Base-by-base conservation (phyloP, 1,140 invertebrate species). In the Paralvinella palmiformis region DNA sequence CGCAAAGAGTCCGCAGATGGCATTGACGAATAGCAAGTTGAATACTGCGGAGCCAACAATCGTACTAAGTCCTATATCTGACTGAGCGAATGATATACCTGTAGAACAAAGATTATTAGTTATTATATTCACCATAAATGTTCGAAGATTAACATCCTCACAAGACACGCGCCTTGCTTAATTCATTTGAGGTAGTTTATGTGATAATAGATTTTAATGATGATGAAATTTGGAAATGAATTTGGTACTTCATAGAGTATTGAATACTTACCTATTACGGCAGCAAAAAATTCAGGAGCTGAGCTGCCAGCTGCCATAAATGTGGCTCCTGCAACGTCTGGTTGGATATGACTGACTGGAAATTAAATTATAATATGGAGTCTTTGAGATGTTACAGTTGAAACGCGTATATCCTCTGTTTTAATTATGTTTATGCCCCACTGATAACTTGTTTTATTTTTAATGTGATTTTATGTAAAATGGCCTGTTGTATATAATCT, bases 201-300 rank as follows among this genome's bases (percentile, higher is more conserved):
- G n/a, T n/a, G n/a, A n/a, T n/a, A n/a, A n/a, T n/a, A n/a, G n/a
- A n/a, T n/a, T n/a, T n/a, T n/a, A n/a, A n/a, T n/a, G n/a, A n/a
- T n/a, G n/a, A n/a, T n/a, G n/a, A n/a, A n/a, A n/a, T n/a, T n/a
- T n/a, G n/a, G n/a, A n/a, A n/a, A n/a, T n/a, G n/a, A n/a, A n/a
- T n/a, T n/a, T n/a, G n/a, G n/a, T n/a, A n/a, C n/a, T n/a, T n/a
- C n/a, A n/a, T n/a, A 56, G 20, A 29, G 53, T 6, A 24, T n/a
- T 6, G 33, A 31, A 37, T 45, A n/a, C 58, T 22, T 27, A 60
- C 91, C 93, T 67, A 96, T 96, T 15, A 96, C 85, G 33, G 96
- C 90, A 0, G 94, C 95, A 2, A 93, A 93, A 53, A 97, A 78
- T 80, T 96, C 94, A 0, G 94, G 94, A 0, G 93, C 93, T 0